Conservation (phyloP, 2,113 vertebrate genomes). For the Hoplias malabaricus region DNA sequence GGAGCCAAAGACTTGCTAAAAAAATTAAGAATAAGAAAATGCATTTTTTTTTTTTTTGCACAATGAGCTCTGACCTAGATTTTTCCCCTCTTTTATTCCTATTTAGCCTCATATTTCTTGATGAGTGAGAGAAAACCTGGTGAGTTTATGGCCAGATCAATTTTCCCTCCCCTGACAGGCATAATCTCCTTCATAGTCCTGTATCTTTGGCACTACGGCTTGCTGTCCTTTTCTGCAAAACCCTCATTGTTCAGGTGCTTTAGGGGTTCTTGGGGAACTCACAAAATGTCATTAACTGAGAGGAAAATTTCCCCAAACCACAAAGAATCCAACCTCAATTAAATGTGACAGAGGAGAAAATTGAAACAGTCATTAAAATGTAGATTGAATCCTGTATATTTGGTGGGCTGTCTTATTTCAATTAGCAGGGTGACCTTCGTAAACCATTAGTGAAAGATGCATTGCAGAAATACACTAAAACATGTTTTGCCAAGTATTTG, state of each 20-base stretch:
- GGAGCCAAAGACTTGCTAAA: neutral
- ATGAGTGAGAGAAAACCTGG: conserved; percentile 20
- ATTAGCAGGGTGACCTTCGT: conserved; percentile 48
- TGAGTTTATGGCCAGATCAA: conserved; percentile 33
- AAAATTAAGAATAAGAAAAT: neutral
- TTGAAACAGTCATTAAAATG: conserved; percentile 37
- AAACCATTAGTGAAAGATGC: conserved; percentile 51
- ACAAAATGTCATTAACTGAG: conserved; percentile 28
- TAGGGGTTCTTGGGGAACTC: conserved; percentile 32
- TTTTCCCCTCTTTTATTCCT: neutral
- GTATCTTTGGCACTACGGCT: neutral
- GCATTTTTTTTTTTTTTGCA: neutral
- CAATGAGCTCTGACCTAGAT: conserved; percentile 19
- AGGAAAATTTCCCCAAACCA: conserved; percentile 21
- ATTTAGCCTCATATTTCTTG: conserved; percentile 16
- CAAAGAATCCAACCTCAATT: neutral
- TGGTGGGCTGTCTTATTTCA: conserved; percentile 48
- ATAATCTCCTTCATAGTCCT: conserved; percentile 21
- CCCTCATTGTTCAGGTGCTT: conserved; percentile 20
- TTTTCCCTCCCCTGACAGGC: conserved; percentile 35
- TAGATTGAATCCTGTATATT: conserved; percentile 47
- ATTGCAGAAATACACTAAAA: no score
- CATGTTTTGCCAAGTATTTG: conserved; percentile 12
- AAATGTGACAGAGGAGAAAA: conserved; percentile 36
- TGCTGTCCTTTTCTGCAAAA: conserved; percentile 24